Evolutionary conservation across 2,113 vertebrate genomes (phyloP).

Genomic region (Tragelaphus imberbis): DNA sequence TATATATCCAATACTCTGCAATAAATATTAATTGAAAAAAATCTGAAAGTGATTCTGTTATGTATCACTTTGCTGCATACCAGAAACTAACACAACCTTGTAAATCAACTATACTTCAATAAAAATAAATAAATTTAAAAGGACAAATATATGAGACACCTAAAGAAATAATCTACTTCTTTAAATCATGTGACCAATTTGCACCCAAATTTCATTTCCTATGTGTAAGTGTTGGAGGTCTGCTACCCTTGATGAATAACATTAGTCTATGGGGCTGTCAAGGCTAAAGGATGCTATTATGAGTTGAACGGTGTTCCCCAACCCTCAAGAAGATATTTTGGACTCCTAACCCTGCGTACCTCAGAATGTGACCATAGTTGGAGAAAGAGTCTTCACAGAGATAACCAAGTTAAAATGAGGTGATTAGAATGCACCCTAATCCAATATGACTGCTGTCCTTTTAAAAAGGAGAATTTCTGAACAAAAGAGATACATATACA

Average conservation of each 20-base stretch:
- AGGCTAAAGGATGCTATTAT: not conserved
- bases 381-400: not conserved
- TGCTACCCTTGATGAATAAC: not conserved
- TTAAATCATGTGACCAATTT: not conserved
- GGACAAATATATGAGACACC: not conserved
- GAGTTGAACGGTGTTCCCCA: not conserved
- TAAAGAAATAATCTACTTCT: not conserved
- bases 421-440: not conserved
- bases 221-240: not conserved
- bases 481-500: not conserved
- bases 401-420: not conserved
- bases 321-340: not conserved
- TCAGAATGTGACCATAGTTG: not conserved
- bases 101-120: not conserved
- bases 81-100: not conserved
- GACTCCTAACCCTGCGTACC: not conserved
- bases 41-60: not conserved
- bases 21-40: not conserved
- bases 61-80: not conserved
- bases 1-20: not conserved
- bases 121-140: not conserved
- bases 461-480: not conserved
- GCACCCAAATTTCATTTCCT: conserved; percentile 8
- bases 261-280: not conserved
- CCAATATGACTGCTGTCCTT: not conserved